phyloP scores from a whole-genome alignment of 2,797 vertebrate genomes.

The Siniperca obscura region DNA sequence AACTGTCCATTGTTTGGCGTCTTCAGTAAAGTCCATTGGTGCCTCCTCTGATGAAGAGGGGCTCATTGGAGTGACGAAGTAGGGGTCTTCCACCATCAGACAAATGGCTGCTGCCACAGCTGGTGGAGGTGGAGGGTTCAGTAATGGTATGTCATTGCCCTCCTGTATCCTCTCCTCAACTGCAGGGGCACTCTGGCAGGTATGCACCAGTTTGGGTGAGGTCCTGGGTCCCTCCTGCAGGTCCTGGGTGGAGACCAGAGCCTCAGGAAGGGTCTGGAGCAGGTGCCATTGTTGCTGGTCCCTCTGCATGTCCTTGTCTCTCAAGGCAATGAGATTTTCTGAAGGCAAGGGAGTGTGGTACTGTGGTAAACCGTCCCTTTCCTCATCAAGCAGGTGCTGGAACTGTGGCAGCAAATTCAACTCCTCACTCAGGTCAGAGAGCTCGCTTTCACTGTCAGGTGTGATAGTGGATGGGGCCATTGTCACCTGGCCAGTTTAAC shows the following conservation, averaged over 20 bases:
- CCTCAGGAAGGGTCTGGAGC: not conserved
- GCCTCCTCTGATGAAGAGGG: conserved; percentile 36
- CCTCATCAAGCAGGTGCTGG: conserved; percentile 35
- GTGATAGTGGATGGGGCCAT: conserved; percentile 6
- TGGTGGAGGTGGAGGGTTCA: conserved; percentile 28
- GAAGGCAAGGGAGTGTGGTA: not conserved
- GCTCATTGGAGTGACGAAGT: conserved; percentile 74
- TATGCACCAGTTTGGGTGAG: conserved; percentile 7
- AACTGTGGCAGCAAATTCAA: conserved; percentile 26
- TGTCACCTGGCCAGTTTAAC: conserved; percentile 57
- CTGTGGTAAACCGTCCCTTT: conserved; percentile 9
- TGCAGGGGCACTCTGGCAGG: conserved; percentile 5
- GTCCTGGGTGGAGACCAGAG: not conserved
- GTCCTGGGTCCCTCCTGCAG: conserved; percentile 14
- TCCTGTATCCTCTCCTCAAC: conserved; percentile 9
- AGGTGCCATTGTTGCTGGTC: conserved; percentile 33
- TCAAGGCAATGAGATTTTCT: conserved; percentile 30
- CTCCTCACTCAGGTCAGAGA: conserved; percentile 57
- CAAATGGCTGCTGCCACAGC: conserved; percentile 51
- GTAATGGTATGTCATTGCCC: not conserved
- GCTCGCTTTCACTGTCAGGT: conserved; percentile 41
- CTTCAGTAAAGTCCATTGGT: not conserved
- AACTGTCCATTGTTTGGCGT: conserved; percentile 23
- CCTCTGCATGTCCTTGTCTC: not conserved
- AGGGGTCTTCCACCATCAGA: conserved; percentile 86